Base-by-base conservation (phyloP, 2,888 invertebrate species). In the Liodrosophila aerea region DNA sequence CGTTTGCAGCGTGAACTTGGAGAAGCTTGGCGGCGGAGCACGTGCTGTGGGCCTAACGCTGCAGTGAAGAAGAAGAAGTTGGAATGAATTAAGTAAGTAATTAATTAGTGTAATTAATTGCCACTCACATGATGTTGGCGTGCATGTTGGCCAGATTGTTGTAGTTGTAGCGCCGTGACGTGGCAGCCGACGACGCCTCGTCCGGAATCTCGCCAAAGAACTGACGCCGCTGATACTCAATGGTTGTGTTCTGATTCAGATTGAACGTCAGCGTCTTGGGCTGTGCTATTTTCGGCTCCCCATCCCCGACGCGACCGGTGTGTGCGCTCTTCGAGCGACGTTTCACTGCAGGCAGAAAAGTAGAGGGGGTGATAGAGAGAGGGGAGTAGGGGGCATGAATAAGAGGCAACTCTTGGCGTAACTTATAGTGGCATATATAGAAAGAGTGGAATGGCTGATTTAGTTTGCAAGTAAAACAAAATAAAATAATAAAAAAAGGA, bases 1-100 rank as follows among this genome's bases (percentile, higher is more conserved):
- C 27, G 94, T 93, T 74, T 94, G 94, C 47, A 94, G 87, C 2
- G 93, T 93, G 71, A 92, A 94, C 88, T 93, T 94, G 47, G 89
- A 87, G 46, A 84, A 87, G 58, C 91, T 91, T 88, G 76, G 91
- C 88, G 88, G 92, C 39, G 60, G 75, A 64, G 86, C 77, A 2
- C 81, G 83, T 59, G 89, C 88, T 68, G 85, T 92, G 86, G 78
- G 89, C 64, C 78, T 90, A 56, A 68, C 90, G 78, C 71, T 91
- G 87, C 8, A 7, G 50, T 31, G 2, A 22, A 11, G 7, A 12
- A 7, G n/a, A 18, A 39, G n/a, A 1, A 11, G 11, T 11, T n/a
- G 15, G 13, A 13, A 4, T 2, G 13, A 34, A 36, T 2, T 12
- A 13, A 7, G 11, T 13, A 9, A 7, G 9, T 4, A 3, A 33